Conservation (phyloP, 2,797 vertebrate species). For the Tiaroga cobitis region DNA sequence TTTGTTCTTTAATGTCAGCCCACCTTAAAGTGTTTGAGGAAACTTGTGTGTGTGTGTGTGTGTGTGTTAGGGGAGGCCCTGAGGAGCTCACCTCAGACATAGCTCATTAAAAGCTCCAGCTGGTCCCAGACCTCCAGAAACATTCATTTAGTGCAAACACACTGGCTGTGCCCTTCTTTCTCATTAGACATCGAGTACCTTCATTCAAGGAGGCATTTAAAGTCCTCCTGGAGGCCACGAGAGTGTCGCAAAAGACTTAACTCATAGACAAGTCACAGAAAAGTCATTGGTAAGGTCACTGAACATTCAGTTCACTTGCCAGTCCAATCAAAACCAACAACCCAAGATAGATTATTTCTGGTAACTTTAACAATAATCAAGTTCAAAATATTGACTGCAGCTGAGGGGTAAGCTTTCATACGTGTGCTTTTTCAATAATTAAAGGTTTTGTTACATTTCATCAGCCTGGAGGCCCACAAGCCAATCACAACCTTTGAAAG, state of each 20-base stretch:
- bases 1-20: constrained; percentile 58
- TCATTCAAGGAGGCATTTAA: constrained; percentile 72
- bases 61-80: constrained; percentile 56
- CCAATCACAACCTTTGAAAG: constrained; percentile 28
- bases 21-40: constrained; percentile 60
- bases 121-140: constrained; percentile 65
- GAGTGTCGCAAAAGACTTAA: constrained; percentile 41
- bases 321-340: constrained; percentile 36
- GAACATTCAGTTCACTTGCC: background rate
- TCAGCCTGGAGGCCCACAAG: constrained; percentile 4
- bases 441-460: constrained; percentile 30
- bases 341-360: constrained; percentile 36
- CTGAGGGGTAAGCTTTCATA: constrained; percentile 36
- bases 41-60: constrained; percentile 32
- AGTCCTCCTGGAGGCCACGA: constrained; percentile 65
- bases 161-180: constrained; percentile 61
- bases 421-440: constrained; percentile 39
- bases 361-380: constrained; percentile 42
- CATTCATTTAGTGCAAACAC: constrained; percentile 65
- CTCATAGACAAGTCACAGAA: constrained; percentile 68
- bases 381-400: constrained; percentile 52
- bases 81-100: constrained; percentile 67
- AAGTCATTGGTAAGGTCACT: constrained; percentile 43
- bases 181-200: constrained; percentile 68
- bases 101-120: constrained; percentile 74